phyloP scores from a whole-genome alignment of 2,797 vertebrate genomes.

The Otolemur crassicaudatus region DNA sequence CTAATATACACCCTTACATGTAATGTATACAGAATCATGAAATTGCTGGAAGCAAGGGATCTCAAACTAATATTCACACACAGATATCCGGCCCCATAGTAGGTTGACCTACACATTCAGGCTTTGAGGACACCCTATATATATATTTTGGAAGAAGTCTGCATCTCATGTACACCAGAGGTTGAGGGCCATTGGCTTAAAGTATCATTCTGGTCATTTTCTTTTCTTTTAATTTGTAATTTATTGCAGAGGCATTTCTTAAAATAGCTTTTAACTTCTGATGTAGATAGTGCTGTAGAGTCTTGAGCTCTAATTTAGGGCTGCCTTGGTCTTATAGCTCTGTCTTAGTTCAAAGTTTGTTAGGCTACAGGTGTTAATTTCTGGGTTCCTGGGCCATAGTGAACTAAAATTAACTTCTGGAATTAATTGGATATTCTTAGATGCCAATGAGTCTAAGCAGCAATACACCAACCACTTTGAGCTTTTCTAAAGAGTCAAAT shows the following conservation, averaged over 20 bases:
- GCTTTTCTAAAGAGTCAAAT: neutral
- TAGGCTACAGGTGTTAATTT: neutral
- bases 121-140: neutral
- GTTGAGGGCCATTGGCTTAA: neutral
- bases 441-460: neutral
- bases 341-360: neutral
- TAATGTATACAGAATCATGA: neutral
- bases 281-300: neutral
- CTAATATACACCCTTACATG: neutral
- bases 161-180: neutral
- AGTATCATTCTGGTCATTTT: neutral
- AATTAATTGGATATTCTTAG: slow-evolving; percentile 47
- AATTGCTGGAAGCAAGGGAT: neutral
- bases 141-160: neutral
- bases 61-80: neutral
- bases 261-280: neutral
- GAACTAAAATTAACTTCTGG: slow-evolving; percentile 11
- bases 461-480: neutral
- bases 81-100: no score
- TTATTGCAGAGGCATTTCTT: slow-evolving; percentile 13
- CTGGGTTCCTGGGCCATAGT: neutral
- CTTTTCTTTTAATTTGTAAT: slow-evolving; percentile 50
- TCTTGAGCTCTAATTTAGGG: neutral
- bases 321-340: neutral
- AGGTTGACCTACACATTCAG: rapidly evolving